Evolutionary conservation across 1,140 invertebrate genomes (phyloP), one percentile per base, ranked within the genome.

Genomic region (Zaprionus taronus): DNA sequence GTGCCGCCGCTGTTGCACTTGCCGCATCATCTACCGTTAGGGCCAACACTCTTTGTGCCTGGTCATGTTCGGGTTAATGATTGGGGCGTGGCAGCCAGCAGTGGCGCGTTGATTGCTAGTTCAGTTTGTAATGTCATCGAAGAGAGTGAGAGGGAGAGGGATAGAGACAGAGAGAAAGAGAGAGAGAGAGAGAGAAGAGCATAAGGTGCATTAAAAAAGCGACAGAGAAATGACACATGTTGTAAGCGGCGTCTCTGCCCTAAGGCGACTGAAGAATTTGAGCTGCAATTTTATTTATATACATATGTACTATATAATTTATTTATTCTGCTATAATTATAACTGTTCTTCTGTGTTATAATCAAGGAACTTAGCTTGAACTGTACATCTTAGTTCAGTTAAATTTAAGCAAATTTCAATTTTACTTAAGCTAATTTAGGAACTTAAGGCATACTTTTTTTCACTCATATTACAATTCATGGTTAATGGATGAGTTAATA

Each of bases 41-140:
- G 61, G 57, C 63, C 62, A 65, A 61, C 66, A 64, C 67, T 64
- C 72, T 75, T 69, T 90, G 68, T 83, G 81, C 82, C 71, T 79
- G 79, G 78, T 90, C 86, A 90, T 91, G 81, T 91, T 85, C 69
- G 85, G 84, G 85, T 77, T 90, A 90, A 90, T 90, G 87, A 91
- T 80, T 85, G 81, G 82, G 85, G 85, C 85, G 85, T 85, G 85
- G 81, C 72, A 72, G 57, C 57, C 82, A 86, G 79, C 72, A 72
- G 64, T 53, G 71, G 55, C 70, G 71, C 84, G 81, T 76, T 89
- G 84, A 89, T 87, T 89, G 84, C 84, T 78, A 82, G 67, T 83
- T 81, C 79, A 76, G 68, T 73, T 83, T 83, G 80, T 68, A 71
- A 69, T 79, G 81, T 74, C 81, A 84, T 76, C 76, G 55, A 63